phyloP scores from a whole-genome alignment of 2,797 vertebrate genomes.

The Poliocrania exsul region DNA sequence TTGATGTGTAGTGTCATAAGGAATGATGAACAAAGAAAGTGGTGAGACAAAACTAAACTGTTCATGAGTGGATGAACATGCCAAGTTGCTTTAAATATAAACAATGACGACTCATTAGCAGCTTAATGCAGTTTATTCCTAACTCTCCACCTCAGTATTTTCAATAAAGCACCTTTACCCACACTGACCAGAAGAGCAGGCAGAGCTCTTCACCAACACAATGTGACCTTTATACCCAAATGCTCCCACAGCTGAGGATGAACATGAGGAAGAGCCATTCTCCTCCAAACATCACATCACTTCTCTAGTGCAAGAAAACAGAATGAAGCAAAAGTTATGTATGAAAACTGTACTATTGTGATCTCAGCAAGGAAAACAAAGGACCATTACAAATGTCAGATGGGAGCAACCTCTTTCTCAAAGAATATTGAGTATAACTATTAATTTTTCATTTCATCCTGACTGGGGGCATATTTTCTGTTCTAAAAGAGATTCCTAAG shows the following conservation, averaged over 20 bases:
- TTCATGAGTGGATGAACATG: background rate
- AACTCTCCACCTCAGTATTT: constrained; percentile 7
- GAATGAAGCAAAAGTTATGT: background rate
- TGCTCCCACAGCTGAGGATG: background rate
- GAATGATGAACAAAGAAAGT: background rate
- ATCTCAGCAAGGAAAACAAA: background rate
- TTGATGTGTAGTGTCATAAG: background rate
- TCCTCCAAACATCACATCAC: background rate
- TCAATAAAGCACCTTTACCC: background rate
- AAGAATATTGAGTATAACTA: background rate
- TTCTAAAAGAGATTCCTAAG: background rate
- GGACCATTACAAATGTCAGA: background rate
- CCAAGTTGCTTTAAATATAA: constrained; percentile 8
- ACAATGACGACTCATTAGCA: background rate
- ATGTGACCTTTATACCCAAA: background rate
- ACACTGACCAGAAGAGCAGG: background rate
- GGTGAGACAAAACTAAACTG: background rate
- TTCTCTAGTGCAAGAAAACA: background rate
- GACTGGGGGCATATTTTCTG: background rate
- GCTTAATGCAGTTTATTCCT: constrained; percentile 10
- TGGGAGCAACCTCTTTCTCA: background rate
- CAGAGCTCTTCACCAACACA: background rate
- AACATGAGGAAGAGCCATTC: background rate
- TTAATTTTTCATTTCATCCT: background rate
- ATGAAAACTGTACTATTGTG: background rate